These are phyloP conservation scores for Vanessa atalanta DNA, from an alignment of 1,140 invertebrate species.

Conservation along the genomic window DNA sequence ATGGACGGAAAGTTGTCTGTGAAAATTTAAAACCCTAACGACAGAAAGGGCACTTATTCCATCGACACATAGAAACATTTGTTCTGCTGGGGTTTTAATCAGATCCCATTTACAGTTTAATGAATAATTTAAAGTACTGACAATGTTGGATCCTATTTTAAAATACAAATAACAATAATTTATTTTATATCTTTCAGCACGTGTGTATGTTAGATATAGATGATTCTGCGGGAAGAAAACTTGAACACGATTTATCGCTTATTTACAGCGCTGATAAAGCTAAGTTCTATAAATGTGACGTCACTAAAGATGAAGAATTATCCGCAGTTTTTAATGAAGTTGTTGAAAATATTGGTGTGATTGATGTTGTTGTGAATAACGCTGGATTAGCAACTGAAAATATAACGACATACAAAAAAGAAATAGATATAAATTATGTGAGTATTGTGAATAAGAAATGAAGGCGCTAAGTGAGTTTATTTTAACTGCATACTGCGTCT, in stretches of 20 bases:
- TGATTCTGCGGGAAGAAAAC: not conserved
- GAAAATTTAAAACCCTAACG: too few species aligned
- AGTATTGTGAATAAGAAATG: constrained; percentile 26
- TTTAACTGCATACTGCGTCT: too few species aligned
- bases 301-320: not conserved
- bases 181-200: not conserved
- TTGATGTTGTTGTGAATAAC: constrained; percentile 78
- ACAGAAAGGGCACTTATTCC: too few species aligned
- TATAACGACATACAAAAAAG: constrained; percentile 44
- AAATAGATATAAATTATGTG: constrained; percentile 58
- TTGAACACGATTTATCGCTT: not conserved
- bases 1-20: too few species aligned
- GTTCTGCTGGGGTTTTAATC: too few species aligned
- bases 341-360: not conserved
- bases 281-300: constrained; percentile 6
- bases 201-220: not conserved
- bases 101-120: too few species aligned
- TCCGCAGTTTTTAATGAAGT: not conserved
- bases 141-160: too few species aligned
- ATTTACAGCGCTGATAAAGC: not conserved
- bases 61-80: too few species aligned
- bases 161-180: not conserved
- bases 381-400: constrained; percentile 66
- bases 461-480: too few species aligned
- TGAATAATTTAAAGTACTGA: too few species aligned